Evolutionary conservation across 2,888 invertebrate species (phyloP).

Genomic region (Ichneumon xanthorius): DNA sequence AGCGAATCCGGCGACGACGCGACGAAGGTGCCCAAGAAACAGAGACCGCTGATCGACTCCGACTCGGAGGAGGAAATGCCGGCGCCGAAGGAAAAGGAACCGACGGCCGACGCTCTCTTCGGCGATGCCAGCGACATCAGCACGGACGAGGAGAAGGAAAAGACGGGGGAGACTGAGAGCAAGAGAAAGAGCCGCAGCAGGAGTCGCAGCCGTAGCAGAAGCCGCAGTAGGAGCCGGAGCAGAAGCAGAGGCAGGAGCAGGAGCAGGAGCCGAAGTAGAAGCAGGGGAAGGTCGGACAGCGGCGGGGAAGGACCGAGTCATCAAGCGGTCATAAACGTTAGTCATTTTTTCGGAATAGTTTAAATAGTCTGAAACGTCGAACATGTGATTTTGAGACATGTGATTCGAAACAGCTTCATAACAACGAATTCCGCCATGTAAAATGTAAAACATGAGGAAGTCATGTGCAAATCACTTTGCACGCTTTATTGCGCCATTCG

Average conservation of each 20-base stretch:
- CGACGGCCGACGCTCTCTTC: slow-evolving; percentile 94
- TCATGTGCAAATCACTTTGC: no score
- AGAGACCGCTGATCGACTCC: slow-evolving; percentile 87
- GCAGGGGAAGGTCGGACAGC: slow-evolving; percentile 80
- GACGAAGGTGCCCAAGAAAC: slow-evolving; percentile 83
- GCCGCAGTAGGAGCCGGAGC: slow-evolving; percentile 84
- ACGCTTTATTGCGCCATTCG: no score
- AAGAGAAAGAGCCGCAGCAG: slow-evolving; percentile 80
- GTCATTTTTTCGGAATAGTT: slow-evolving; percentile 31
- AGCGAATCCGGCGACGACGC: slow-evolving; percentile 79
- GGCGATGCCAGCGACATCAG: slow-evolving; percentile 98
- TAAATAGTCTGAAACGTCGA: no score
- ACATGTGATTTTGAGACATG: no score
- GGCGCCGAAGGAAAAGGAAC: slow-evolving; percentile 82
- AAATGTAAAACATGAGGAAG: no score
- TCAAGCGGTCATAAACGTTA: slow-evolving; percentile 76
- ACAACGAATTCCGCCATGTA: no score
- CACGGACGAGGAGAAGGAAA: slow-evolving; percentile 91
- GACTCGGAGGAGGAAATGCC: slow-evolving; percentile 88
- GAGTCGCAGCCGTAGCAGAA: slow-evolving; percentile 84
- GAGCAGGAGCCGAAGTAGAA: slow-evolving; percentile 77
- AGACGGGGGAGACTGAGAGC: slow-evolving; percentile 79
- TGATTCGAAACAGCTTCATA: no score
- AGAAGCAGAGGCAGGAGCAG: slow-evolving; percentile 80
- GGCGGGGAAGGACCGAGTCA: slow-evolving; percentile 79